Evolutionary conservation across 2,888 invertebrate genomes (phyloP).

Genomic region (Cantharis rufa): DNA sequence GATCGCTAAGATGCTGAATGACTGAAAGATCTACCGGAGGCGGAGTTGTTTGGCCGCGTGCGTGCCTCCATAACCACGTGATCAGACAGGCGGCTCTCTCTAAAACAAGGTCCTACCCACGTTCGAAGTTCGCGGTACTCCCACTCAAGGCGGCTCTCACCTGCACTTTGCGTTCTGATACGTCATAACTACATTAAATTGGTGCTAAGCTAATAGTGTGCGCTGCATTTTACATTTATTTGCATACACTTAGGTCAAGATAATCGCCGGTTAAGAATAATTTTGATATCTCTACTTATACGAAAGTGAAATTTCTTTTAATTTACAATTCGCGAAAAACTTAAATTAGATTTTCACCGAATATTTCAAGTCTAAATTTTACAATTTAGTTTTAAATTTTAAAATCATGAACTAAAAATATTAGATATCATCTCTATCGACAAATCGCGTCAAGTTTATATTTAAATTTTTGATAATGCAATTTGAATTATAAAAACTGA

Average conservation of each 20-base stretch:
- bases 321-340: background rate
- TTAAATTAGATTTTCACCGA: background rate
- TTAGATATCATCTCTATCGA: background rate
- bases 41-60: slow-evolving; percentile 60
- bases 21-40: slow-evolving; percentile 54
- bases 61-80: slow-evolving; percentile 61
- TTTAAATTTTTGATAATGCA: background rate
- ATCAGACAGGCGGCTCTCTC: slow-evolving; percentile 44
- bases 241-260: background rate
- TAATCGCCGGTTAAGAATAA: background rate
- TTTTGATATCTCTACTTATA: too few species aligned
- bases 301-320: background rate
- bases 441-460: background rate
- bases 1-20: slow-evolving; percentile 57
- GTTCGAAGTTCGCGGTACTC: slow-evolving; percentile 45
- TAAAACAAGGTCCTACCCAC: slow-evolving; percentile 43
- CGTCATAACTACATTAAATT: slow-evolving; percentile 26
- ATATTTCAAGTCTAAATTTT: background rate
- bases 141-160: slow-evolving; percentile 46
- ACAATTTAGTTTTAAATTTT: background rate
- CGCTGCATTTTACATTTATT: slow-evolving; percentile 9
- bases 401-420: background rate
- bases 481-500: background rate
- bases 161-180: slow-evolving; percentile 31
- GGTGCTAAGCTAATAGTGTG: slow-evolving; percentile 16